Evolutionary conservation across 2,888 invertebrate species (phyloP).

Genomic region (Lacanobia oleracea): DNA sequence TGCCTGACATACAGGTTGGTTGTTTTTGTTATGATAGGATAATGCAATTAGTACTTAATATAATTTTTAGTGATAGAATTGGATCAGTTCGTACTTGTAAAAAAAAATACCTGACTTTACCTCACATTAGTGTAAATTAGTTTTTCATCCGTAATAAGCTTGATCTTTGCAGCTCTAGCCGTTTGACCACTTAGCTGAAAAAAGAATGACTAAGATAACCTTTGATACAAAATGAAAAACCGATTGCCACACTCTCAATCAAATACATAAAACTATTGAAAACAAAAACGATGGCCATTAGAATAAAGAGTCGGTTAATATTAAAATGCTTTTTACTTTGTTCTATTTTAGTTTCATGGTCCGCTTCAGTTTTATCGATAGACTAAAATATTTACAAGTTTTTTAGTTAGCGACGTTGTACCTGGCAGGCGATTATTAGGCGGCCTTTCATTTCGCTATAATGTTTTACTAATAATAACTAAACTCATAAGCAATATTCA

Average conservation of each 20-base stretch:
- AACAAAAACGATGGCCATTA: conserved; percentile 34
- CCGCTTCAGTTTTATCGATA: conserved; percentile 69
- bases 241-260: conserved; percentile 6
- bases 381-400: conserved; percentile 74
- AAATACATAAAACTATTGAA: conserved; percentile 16
- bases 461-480: conserved; percentile 22
- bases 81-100: too few relatives aligned
- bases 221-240: conserved; percentile 1
- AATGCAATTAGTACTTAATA: too few relatives aligned
- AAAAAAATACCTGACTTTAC: background rate
- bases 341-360: conserved; percentile 31
- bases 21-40: too few relatives aligned
- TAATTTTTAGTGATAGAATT: too few relatives aligned
- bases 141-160: background rate
- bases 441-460: conserved; percentile 41
- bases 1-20: too few relatives aligned
- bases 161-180: background rate
- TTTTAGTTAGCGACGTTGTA: conserved; percentile 65
- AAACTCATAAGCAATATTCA: conserved; percentile 32
- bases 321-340: conserved; percentile 47
- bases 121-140: too few relatives aligned
- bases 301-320: conserved; percentile 34
- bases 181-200: background rate
- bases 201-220: conserved; percentile 3
- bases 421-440: conserved; percentile 54